Evolutionary conservation across 2,888 invertebrate genomes (phyloP).

Genomic region (Limnephilus auricula): DNA sequence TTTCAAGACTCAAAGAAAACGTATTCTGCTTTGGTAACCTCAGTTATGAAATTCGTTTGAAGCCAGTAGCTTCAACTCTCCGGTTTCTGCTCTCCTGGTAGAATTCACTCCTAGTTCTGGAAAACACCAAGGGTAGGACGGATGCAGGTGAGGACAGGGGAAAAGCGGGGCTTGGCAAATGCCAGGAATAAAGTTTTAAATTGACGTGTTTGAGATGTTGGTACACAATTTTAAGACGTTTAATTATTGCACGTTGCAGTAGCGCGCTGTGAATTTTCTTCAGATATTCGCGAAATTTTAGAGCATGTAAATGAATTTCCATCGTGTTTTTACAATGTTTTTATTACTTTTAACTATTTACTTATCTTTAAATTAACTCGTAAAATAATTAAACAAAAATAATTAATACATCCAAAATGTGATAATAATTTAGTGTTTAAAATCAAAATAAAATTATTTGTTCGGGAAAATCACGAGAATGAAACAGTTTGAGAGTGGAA

Average conservation of each 20-base stretch:
- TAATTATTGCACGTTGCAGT: not conserved
- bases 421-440: no score
- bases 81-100: not conserved
- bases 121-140: not conserved
- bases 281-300: not conserved
- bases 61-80: not conserved
- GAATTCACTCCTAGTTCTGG: conserved; percentile 13
- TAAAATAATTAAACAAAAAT: no score
- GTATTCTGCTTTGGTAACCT: not conserved
- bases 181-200: not conserved
- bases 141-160: not conserved
- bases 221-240: not conserved
- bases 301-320: not conserved
- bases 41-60: not conserved
- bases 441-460: no score
- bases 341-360: not conserved
- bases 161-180: not conserved
- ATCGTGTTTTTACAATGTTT: not conserved
- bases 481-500: no score
- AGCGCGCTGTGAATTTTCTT: not conserved
- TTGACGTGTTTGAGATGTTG: not conserved
- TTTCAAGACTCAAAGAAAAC: conserved; percentile 13
- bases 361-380: no score
- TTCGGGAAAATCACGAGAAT: no score
- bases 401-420: no score